A percentile compares a stretch with the other conserved stretches of the same genome.
Conservation (phyloP, 2,113 vertebrate species). For the Microcebus jonahi region DNA sequence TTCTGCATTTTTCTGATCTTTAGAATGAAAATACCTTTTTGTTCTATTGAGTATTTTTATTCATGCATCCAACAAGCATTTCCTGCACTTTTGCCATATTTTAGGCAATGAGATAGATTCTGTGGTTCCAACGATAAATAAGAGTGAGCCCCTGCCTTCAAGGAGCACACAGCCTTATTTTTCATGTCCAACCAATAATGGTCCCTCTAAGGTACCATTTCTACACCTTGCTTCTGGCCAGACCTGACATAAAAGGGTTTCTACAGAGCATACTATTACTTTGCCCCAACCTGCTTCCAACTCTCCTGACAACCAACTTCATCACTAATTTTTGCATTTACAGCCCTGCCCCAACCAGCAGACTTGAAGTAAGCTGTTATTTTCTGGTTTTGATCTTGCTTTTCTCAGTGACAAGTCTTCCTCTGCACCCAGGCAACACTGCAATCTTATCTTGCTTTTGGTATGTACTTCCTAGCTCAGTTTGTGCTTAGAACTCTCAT, state of each 20-base stretch:
- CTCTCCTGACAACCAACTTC: neutral
- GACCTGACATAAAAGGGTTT: neutral
- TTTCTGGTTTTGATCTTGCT: neutral
- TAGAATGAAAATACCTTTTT: neutral
- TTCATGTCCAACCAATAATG: neutral
- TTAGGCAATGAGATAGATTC: neutral
- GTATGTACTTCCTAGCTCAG: neutral
- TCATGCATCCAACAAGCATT: neutral
- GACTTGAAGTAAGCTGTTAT: neutral
- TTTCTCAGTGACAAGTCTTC: neutral
- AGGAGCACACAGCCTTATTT: neutral
- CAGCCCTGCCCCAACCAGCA: neutral
- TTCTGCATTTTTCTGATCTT: neutral
- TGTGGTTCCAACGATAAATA: neutral
- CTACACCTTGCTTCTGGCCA: neutral
- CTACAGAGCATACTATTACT: neutral
- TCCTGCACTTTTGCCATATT: neutral
- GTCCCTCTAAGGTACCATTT: neutral
- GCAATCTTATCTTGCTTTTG: neutral
- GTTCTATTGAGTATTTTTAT: neutral
- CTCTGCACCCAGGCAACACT: neutral
- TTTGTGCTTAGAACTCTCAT: neutral
- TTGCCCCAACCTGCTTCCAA: neutral
- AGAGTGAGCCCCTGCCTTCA: neutral
- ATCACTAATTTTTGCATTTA: neutral